Base-by-base conservation (phyloP, 2,888 invertebrate genomes). In the Lumbricus terrestris region DNA sequence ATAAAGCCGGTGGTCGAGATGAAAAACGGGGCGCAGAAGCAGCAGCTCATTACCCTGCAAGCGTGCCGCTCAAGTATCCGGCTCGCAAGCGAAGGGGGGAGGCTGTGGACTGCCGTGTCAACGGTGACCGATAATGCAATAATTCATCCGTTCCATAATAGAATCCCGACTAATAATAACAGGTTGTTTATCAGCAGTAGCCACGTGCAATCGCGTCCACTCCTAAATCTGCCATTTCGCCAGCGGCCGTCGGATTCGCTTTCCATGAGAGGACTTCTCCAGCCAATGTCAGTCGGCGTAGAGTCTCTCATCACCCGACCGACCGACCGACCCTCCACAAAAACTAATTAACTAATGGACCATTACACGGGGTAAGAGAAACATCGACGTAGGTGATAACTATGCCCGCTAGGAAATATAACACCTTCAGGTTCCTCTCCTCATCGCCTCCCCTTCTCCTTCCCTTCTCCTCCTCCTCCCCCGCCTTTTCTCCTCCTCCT, bases 371-470 rank as follows among this genome's bases (percentile, higher is more conserved):
- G 85, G 37, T 35, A 18, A 37, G 23, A 34, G 85, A 85, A 69
- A 69, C 69, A 69, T 69, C n/a, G 69, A 69, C 69, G 69, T 69
- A 69, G 69, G 69, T 69, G 69, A 69, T 69, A 69, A 69, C 69
- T 69, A 69, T 69, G 69, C 69, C 69, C 69, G 69, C n/a, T 69
- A 69, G 69, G 69, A 69, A 69, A 69, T 69, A 69, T 69, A 69
- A n/a, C 69, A 69, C 89, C 89, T 89, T 42, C 42, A 40, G 38
- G 38, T 34, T 69, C 82, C 69, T n/a, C 34, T 54, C 34, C 89
- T 69, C 69, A 5, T 47, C 33, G 34, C 89, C 33, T 35, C 54
- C 89, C 69, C 89, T 4, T 47, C 35, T 3, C 69, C 47, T n/a
- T n/a, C n/a, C n/a, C n/a, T n/a, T n/a, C n/a, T n/a, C n/a, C n/a